These are phyloP conservation scores for Agonopterix arenella DNA, from an alignment of 2,888 invertebrate species.

Conservation along the genomic window DNA sequence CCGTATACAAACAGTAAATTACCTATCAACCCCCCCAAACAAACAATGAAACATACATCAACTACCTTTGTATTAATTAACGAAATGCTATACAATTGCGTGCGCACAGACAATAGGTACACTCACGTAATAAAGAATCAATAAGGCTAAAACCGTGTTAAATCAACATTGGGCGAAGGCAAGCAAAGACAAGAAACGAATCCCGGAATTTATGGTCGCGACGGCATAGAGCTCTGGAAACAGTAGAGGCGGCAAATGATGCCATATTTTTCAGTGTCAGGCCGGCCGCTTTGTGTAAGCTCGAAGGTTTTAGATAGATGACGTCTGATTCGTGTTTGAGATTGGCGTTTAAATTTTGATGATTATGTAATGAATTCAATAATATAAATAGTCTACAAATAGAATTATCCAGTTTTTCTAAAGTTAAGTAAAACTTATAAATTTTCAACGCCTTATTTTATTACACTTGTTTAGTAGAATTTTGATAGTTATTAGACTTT, in stretches of 20 bases:
- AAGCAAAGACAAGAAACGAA: constrained; percentile 72
- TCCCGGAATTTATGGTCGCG: constrained; percentile 69
- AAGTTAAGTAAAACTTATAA: too few relatives aligned
- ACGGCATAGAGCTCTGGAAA: constrained; percentile 38
- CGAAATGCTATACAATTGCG: constrained; percentile 36
- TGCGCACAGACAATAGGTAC: constrained; percentile 57
- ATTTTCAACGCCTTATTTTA: too few relatives aligned
- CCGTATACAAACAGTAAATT: constrained; percentile 2
- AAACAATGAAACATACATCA: constrained; percentile 37
- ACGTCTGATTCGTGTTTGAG: too few relatives aligned
- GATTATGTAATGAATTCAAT: too few relatives aligned
- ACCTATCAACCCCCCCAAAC: constrained; percentile 2
- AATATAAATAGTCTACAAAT: too few relatives aligned
- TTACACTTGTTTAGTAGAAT: too few relatives aligned
- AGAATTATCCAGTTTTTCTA: too few relatives aligned
- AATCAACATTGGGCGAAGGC: constrained; percentile 72
- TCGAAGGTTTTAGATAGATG: too few relatives aligned
- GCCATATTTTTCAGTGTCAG: neutral
- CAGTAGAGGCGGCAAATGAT: constrained; percentile 39
- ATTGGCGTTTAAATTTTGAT: too few relatives aligned
- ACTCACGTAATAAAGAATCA: constrained; percentile 73
- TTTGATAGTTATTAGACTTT: too few relatives aligned
- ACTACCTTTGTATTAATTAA: constrained; percentile 66
- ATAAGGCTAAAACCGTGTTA: constrained; percentile 76
- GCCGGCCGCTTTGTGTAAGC: too few relatives aligned